Evolutionary conservation across 1,140 invertebrate genomes (phyloP), one percentile per base, ranked within the genome.

Genomic region (Wiebesia pumilae): DNA sequence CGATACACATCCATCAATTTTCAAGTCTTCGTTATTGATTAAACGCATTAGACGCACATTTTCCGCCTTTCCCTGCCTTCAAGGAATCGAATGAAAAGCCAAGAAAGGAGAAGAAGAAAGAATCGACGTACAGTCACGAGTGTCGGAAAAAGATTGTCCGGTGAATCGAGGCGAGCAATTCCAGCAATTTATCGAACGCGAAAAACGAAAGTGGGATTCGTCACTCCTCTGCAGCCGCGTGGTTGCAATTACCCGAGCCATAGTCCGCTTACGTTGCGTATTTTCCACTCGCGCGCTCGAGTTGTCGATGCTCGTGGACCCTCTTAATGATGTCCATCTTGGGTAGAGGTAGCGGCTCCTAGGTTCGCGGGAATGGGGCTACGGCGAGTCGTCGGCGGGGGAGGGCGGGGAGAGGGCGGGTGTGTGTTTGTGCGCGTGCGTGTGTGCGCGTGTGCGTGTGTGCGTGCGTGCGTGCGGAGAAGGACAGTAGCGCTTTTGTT

Each of bases 281-380:
- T 71, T 67, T 80, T 43, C 54, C 58, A 19, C 67, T 54, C 83
- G 40, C 83, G 40, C 77, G 65, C 77, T 38, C 77, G n/a, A 27
- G 62, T 47, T 47, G 54, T 78, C 71, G 71, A 78, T 77, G 19
- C 54, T n/a, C 43, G n/a, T 62, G 78, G 78, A 81, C 78, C 84
- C 79, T 35, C 38, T 81, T 86, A 81, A 86, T 86, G 78, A 86
- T 86, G 79, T 86, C 84, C 84, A 86, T 81, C 84, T 86, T 86
- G 78, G 84, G 79, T 30, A 54, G 30, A 82, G 35, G 21, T n/a
- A 69, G 27, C 38, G 54, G 40, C 77, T 35, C 19, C 38, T 40
- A 7, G 1, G 9, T 67, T n/a, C 54, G 3, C 38, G 71, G 30
- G 38, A 75, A 75, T 35, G 30, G 21, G 14, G 33, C 0, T 47